Conservation (phyloP, 2,113 vertebrate genomes). For the Scopus umbretta region DNA sequence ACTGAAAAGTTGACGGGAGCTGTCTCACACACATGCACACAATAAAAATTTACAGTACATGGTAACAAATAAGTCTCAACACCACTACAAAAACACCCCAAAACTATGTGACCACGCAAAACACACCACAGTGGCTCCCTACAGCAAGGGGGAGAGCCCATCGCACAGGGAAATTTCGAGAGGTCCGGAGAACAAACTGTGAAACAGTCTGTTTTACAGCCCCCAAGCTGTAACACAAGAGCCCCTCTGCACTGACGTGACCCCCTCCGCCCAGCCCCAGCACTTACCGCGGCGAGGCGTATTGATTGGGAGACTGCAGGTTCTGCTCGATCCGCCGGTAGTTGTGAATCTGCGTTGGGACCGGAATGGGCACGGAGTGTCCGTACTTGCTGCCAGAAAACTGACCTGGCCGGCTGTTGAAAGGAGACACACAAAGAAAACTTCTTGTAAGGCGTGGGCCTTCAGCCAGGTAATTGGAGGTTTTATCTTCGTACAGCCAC, state of each 20-base stretch:
- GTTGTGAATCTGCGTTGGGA: conserved; percentile 92
- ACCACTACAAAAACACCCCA: background rate
- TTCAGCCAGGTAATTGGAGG: background rate
- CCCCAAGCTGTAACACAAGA: background rate
- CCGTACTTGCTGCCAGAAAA: conserved; percentile 73
- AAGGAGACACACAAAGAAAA: background rate
- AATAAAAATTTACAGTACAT: background rate
- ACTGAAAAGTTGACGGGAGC: background rate
- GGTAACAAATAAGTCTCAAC: background rate
- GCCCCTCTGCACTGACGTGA: rapidly evolving
- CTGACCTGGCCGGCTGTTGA: conserved; percentile 68
- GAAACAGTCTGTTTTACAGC: background rate
- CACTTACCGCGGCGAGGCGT: conserved; percentile 72
- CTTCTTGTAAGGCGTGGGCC: background rate
- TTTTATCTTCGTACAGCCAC: background rate
- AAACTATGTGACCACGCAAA: background rate
- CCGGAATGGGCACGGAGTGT: conserved; percentile 87
- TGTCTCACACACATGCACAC: background rate
- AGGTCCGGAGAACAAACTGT: background rate
- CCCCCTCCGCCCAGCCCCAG: background rate
- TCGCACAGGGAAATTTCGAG: background rate
- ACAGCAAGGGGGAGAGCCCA: background rate
- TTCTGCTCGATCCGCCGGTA: conserved; percentile 92
- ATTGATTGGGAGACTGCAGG: conserved; percentile 79
- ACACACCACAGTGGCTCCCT: background rate